Base-by-base conservation (phyloP, 2,113 vertebrate species). In the Hippocampus guttulatus region DNA sequence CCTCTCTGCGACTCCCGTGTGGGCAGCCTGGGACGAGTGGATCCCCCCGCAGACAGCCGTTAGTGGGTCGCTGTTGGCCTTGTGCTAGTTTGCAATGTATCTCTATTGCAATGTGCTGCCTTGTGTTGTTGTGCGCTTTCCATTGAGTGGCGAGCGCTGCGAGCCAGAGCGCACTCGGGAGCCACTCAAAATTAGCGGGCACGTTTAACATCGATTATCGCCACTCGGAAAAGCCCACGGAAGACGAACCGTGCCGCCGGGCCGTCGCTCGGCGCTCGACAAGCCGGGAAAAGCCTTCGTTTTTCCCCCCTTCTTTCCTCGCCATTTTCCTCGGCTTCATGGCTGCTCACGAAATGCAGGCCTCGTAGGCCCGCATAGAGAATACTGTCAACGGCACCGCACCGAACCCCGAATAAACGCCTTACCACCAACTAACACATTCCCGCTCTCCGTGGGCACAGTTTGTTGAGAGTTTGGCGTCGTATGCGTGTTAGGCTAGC, bases 131-230 rank as follows among this genome's bases (percentile, higher is more conserved):
- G 79, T 88, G 84, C 88, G 86, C 82, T 75, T 84, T 91, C 86
- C 88, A 88, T 87, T 58, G 86, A 78, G 85, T 83, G 87, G 82
- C 85, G 71, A 74, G 71, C 81, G 81, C 87, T 82, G 79, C 74
- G 74, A 88, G 86, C 80, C 93, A 87, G 91, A 93, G 94, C 83
- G 95, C 93, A 93, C 93, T 93, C 90, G 91, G 38, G 93, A 94
- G 94, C 93, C 93, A 93, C 94, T 98, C 94, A 92, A 95, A 96
- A 95, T 95, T 94, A 96, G 96, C 96, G 93, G 94, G 95, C 95
- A 93, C 93, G 93, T 93, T 94, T 94, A 90, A 92, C 95, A 95
- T 96, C 95, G 95, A 96, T 97, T 94, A 96, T 93, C 93, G 91
- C 92, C 92, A 90, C 92, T 83, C 81, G 91, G 70, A 69, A 91